Conservation (phyloP, 2,797 vertebrate species). For the Macropodus opercularis region DNA sequence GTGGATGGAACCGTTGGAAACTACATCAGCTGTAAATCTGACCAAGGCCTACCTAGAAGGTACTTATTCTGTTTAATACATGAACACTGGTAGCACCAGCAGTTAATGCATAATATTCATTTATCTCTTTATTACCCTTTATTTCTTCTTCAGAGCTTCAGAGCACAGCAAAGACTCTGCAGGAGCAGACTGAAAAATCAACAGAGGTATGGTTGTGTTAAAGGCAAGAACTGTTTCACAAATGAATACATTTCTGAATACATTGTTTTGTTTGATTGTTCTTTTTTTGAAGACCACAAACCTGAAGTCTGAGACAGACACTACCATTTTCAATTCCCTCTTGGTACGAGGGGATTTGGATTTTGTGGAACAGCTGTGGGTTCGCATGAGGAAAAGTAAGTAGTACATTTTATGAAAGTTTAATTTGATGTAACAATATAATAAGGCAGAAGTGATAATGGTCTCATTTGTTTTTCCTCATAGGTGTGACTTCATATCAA, state of each 20-base stretch:
- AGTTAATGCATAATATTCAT: not conserved
- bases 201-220: conserved; percentile 75
- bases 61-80: conserved; percentile 49
- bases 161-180: conserved; percentile 79
- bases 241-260: conserved; percentile 1
- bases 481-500: conserved; percentile 91
- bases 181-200: conserved; percentile 66
- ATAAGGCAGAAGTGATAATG: not conserved
- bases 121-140: conserved; percentile 17
- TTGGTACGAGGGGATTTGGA: conserved; percentile 90
- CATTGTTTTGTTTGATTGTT: not conserved
- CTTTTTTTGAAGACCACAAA: conserved; percentile 65
- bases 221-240: not conserved
- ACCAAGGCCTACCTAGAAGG: conserved; percentile 89
- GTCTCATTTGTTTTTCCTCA: conserved; percentile 7
- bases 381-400: conserved; percentile 91
- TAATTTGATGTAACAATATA: not conserved
- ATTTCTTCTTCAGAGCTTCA: conserved; percentile 90
- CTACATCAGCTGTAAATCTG: conserved; percentile 83
- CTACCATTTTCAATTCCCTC: conserved; percentile 81
- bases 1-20: conserved; percentile 88
- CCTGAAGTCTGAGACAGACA: conserved; percentile 77
- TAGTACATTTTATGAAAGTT: conserved; percentile 15
- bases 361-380: conserved; percentile 95
- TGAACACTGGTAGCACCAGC: not conserved